A percentile compares a stretch with the other conserved stretches of the same genome.
phyloP scores from a whole-genome alignment of 2,113 vertebrate genomes.

The Martes martes region DNA sequence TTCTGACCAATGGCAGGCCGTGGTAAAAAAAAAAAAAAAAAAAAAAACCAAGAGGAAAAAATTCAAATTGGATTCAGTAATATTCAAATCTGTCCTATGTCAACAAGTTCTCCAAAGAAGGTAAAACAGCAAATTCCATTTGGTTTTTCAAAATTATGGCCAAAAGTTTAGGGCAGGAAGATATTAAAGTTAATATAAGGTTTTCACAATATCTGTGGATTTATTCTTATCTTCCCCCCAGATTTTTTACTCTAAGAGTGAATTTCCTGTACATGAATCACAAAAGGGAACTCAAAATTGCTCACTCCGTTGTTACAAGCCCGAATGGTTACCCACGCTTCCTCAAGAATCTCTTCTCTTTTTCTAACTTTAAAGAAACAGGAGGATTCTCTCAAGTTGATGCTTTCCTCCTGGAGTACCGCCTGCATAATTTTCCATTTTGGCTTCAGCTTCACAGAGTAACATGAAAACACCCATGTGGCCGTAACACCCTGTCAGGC shows the following conservation, averaged over 20 bases:
- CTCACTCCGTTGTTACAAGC: not conserved
- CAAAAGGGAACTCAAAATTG: not conserved
- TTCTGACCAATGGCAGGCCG: not conserved
- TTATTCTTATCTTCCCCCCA: not conserved
- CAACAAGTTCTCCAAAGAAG: not conserved
- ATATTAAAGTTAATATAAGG: not conserved
- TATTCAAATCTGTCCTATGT: not conserved
- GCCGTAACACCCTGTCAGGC: not conserved
- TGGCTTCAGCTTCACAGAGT: not conserved
- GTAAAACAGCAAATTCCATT: not conserved
- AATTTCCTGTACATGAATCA: not conserved
- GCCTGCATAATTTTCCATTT: not conserved
- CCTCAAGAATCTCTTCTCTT: not conserved
- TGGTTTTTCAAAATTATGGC: not conserved
- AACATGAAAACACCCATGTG: not conserved
- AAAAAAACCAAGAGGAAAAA: not conserved
- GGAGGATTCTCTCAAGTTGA: not conserved
- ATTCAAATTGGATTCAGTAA: not conserved
- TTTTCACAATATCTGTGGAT: not conserved
- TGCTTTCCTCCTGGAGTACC: not conserved
- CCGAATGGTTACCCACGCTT: not conserved
- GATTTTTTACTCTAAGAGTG: not conserved
- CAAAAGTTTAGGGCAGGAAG: not conserved
- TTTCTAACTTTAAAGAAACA: not conserved
- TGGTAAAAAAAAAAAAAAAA: not conserved